Evolutionary conservation across 2,113 vertebrate genomes (phyloP).

Genomic region (Chrysochloris asiatica): DNA sequence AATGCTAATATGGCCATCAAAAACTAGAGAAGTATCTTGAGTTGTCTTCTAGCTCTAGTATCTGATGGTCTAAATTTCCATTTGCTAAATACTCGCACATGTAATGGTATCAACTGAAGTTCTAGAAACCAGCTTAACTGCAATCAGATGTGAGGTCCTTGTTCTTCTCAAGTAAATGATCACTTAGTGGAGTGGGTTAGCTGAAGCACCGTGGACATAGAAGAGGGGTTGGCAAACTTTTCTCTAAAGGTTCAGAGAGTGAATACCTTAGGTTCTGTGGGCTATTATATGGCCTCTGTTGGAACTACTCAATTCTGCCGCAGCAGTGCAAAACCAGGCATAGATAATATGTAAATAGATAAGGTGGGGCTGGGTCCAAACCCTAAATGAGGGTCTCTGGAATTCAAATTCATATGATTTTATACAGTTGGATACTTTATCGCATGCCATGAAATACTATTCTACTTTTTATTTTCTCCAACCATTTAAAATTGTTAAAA

Average conservation of each 20-base stretch:
- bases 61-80: background rate
- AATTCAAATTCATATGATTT: background rate
- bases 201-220: background rate
- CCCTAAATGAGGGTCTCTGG: background rate
- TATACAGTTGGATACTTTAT: background rate
- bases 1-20: background rate
- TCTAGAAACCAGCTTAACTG: background rate
- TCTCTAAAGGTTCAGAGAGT: background rate
- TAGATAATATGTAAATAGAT: no score
- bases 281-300: background rate
- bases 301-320: background rate
- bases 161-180: background rate
- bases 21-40: background rate
- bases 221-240: background rate
- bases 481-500: slow-evolving; percentile 29
- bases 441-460: background rate
- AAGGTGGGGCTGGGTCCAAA: no score
- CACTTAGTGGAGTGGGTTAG: background rate
- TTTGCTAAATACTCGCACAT: background rate
- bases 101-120: background rate
- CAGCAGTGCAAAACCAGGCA: background rate
- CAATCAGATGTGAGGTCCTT: background rate
- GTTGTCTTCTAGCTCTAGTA: background rate
- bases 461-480: background rate
- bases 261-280: background rate